These are phyloP conservation scores for Drepana arcuata DNA, from an alignment of 1,140 invertebrate species.

Conservation along the genomic window DNA sequence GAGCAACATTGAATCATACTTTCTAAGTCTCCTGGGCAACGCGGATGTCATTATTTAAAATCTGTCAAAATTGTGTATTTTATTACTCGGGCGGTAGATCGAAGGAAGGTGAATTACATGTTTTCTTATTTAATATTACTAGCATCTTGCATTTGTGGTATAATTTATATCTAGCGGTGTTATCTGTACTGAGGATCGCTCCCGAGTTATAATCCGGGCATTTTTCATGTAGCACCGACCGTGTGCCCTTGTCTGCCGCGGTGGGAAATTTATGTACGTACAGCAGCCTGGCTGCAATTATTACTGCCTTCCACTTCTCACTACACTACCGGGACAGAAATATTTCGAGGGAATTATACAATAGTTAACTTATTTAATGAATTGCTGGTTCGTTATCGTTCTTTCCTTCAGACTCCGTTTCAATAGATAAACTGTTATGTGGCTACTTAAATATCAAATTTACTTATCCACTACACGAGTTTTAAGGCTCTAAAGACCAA, in stretches of 20 bases:
- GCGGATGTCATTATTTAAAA: constrained; percentile 68
- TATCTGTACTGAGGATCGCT: constrained; percentile 59
- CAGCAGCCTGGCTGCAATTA: constrained; percentile 50
- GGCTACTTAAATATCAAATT: no score
- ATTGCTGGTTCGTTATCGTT: no score
- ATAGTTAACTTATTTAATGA: no score
- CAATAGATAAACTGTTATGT: no score
- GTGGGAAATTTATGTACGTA: constrained; percentile 56
- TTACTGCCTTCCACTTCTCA: constrained; percentile 31
- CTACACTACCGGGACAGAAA: no score
- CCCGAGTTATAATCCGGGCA: constrained; percentile 66
- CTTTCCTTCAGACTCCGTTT: no score
- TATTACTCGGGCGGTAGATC: constrained; percentile 50
- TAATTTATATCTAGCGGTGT: constrained; percentile 66
- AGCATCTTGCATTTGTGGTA: constrained; percentile 58
- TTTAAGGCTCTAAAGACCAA: no score
- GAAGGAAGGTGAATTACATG: constrained; percentile 64
- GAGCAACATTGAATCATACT: constrained; percentile 27
- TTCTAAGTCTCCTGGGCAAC: constrained; percentile 59
- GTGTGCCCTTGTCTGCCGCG: constrained; percentile 20
- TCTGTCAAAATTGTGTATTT: constrained; percentile 69
- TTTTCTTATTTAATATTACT: constrained; percentile 70
- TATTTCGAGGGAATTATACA: no score
- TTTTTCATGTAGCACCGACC: constrained; percentile 57
- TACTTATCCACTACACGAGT: no score